Conservation (phyloP, 2,888 invertebrate genomes). For the Amiota minor region DNA sequence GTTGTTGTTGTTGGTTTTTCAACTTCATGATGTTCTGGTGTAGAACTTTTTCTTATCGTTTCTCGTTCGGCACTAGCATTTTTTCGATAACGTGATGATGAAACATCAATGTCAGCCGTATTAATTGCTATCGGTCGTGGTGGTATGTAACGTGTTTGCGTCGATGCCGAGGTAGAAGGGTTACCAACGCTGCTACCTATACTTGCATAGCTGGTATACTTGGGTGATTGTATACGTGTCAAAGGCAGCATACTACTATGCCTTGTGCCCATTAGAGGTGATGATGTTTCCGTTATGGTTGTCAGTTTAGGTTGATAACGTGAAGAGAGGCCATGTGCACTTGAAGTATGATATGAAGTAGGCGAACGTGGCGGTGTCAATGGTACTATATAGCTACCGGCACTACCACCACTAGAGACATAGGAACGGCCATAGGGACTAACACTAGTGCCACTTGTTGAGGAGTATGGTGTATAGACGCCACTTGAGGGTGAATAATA, state of each 20-base stretch:
- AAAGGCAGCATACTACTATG: conserved; percentile 71
- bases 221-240: conserved; percentile 75
- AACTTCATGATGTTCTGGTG: conserved; percentile 27
- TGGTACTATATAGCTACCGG: conserved; percentile 67
- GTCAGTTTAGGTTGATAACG: conserved; percentile 83
- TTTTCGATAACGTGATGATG: conserved; percentile 77
- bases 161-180: conserved; percentile 68
- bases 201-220: conserved; percentile 73
- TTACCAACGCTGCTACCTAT: conserved; percentile 64
- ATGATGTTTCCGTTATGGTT: conserved; percentile 80
- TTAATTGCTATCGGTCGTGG: conserved; percentile 84
- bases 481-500: conserved; percentile 75
- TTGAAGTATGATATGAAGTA: conserved; percentile 55
- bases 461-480: conserved; percentile 73
- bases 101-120: conserved; percentile 90
- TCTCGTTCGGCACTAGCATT: conserved; percentile 20
- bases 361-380: conserved; percentile 62
- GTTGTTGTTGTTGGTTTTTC: conserved; percentile 15
- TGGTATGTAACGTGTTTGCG: conserved; percentile 74
- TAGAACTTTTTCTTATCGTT: conserved; percentile 31
- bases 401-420: conserved; percentile 26
- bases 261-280: conserved; percentile 50
- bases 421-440: conserved; percentile 75
- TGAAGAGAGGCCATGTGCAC: conserved; percentile 62
- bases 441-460: conserved; percentile 40